Percentiles rank a stretch among this genome's conserved stretches.
Evolutionary conservation across 2,888 invertebrate genomes (phyloP).

Genomic region (Drosophila tripunctata): DNA sequence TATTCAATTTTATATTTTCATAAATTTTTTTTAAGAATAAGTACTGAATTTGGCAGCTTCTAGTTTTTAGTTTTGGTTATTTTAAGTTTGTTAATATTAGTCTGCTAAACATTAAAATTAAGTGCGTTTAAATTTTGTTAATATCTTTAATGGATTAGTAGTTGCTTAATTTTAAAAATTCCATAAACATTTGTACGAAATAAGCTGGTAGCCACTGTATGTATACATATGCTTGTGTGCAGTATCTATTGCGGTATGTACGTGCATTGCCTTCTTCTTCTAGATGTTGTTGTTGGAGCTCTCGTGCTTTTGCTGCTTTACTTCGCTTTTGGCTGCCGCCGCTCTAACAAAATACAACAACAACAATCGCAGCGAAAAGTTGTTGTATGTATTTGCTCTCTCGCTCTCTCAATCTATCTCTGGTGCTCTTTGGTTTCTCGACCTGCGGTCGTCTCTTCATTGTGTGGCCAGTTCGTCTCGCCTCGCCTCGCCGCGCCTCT

Average conservation of each 20-base stretch:
- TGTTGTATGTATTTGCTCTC: constrained; percentile 55
- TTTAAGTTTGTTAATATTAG: no score
- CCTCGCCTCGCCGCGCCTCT: no score
- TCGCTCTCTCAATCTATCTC: constrained; percentile 26
- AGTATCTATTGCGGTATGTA: constrained; percentile 53
- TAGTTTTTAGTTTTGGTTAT: no score
- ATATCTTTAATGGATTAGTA: no score
- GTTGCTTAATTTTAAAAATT: no score
- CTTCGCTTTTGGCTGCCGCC: constrained; percentile 61
- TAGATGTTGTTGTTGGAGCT: constrained; percentile 67
- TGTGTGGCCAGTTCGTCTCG: constrained; percentile 42
- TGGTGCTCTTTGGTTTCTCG: constrained; percentile 33
- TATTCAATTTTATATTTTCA: no score
- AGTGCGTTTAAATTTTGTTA: no score
- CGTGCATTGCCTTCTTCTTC: constrained; percentile 69
- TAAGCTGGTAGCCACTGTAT: background rate
- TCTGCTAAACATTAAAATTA: no score
- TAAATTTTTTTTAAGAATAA: no score
- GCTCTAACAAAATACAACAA: constrained; percentile 48
- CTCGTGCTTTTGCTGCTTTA: constrained; percentile 44
- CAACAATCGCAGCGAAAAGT: constrained; percentile 56
- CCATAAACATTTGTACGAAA: no score
- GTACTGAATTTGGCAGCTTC: no score
- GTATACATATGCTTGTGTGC: constrained; percentile 11
- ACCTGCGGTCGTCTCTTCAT: constrained; percentile 42